A percentile compares a stretch with the other conserved stretches of the same genome.
phyloP scores from a whole-genome alignment of 2,113 vertebrate species.

The Semnornis frantzii region DNA sequence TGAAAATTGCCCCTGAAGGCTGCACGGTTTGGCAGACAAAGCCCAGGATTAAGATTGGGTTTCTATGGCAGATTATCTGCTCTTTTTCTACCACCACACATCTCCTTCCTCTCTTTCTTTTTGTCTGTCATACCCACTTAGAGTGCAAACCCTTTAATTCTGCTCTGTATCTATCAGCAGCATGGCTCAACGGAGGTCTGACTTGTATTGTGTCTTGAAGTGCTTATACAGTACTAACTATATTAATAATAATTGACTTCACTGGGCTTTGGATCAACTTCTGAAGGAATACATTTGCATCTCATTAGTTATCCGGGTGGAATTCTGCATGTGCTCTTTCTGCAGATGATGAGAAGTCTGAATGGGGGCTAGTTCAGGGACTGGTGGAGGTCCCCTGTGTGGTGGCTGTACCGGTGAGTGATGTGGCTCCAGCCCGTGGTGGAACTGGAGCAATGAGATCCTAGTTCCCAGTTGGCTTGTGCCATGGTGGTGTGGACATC shows the following conservation, averaged over 20 bases:
- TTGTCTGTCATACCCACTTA: not conserved
- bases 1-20: not conserved
- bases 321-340: not conserved
- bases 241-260: conserved; percentile 65
- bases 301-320: conserved; percentile 13
- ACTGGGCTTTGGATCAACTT: conserved; percentile 44
- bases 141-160: conserved; percentile 1
- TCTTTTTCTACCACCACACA: not conserved
- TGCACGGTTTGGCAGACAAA: not conserved
- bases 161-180: not conserved
- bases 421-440: not conserved
- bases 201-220: conserved; percentile 35
- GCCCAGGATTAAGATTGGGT: not conserved
- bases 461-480: not conserved
- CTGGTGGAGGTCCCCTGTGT: fast-evolving
- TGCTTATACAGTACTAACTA: conserved; percentile 53
- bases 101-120: not conserved
- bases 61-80: not conserved
- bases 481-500: fast-evolving
- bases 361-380: fast-evolving
- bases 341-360: not conserved
- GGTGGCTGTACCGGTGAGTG: not conserved
- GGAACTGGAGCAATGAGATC: fast-evolving
- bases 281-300: conserved; percentile 58
- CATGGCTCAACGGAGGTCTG: not conserved